These are phyloP conservation scores for Sialis lutaria DNA, from an alignment of 2,888 invertebrate genomes.

Conservation along the genomic window DNA sequence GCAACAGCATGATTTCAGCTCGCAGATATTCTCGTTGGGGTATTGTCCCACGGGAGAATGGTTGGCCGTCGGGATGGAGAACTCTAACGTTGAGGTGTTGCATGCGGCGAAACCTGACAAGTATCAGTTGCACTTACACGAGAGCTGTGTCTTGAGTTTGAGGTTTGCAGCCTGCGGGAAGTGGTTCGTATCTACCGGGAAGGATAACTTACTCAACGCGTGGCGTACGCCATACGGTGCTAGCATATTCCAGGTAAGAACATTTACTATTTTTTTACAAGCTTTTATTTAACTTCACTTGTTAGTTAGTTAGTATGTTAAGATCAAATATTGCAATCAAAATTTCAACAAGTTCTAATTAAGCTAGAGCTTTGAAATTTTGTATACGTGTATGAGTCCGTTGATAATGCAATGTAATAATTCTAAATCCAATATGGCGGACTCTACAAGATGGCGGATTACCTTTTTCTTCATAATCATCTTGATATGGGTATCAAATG, in stretches of 20 bases:
- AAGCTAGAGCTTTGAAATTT: no score
- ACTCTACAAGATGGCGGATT: no score
- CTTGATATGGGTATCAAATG: no score
- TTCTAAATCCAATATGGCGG: no score
- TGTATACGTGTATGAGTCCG: no score
- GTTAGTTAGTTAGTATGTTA: no score
- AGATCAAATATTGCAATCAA: no score
- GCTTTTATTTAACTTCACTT: not conserved
- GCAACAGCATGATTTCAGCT: slow-evolving; percentile 90
- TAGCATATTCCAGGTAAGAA: slow-evolving; percentile 84
- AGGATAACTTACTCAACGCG: slow-evolving; percentile 92
- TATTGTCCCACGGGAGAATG: slow-evolving; percentile 95
- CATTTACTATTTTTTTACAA: not conserved
- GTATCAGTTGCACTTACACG: slow-evolving; percentile 90
- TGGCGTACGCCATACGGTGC: slow-evolving; percentile 98
- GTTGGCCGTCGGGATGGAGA: slow-evolving; percentile 98
- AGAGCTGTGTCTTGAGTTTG: slow-evolving; percentile 89
- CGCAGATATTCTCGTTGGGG: slow-evolving; percentile 69
- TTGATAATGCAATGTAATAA: no score
- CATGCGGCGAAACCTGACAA: slow-evolving; percentile 84
- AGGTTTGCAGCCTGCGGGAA: slow-evolving; percentile 92
- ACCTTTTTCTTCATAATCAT: no score
- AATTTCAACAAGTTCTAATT: not conserved
- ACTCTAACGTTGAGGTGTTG: slow-evolving; percentile 88
- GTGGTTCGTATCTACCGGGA: slow-evolving; percentile 99